Evolutionary conservation across 1,140 invertebrate genomes (phyloP).

Genomic region (Drosophila malerkotliana): DNA sequence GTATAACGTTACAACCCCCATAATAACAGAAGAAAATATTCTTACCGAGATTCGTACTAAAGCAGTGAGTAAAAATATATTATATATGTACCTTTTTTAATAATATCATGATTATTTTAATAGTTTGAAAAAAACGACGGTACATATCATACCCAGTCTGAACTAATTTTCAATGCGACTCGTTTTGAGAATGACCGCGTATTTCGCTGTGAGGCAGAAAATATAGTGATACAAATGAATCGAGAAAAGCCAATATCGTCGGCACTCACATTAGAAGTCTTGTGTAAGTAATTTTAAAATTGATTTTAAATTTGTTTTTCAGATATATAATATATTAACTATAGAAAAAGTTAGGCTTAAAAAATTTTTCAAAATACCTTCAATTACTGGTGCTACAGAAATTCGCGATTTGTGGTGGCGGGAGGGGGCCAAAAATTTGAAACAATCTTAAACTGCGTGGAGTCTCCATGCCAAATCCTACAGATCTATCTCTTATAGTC

Average conservation of each 20-base stretch:
- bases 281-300: constrained; percentile 89
- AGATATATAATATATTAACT: no score
- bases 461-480: no score
- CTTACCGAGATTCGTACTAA: constrained; percentile 72
- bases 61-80: constrained; percentile 58
- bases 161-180: constrained; percentile 90
- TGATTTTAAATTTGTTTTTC: no score
- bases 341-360: no score
- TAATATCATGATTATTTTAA: neutral
- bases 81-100: no score
- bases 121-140: constrained; percentile 86
- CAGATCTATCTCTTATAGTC: no score
- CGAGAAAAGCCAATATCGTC: constrained; percentile 89
- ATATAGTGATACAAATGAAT: constrained; percentile 90
- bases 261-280: constrained; percentile 89
- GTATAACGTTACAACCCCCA: constrained; percentile 90
- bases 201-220: constrained; percentile 92
- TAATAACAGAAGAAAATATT: constrained; percentile 84
- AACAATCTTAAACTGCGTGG: no score
- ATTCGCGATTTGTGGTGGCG: no score
- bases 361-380: no score
- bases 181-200: constrained; percentile 92
- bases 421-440: no score
- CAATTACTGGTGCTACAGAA: no score
- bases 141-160: constrained; percentile 91